phyloP scores from a whole-genome alignment of 2,888 invertebrate genomes.

The Xanthia togata region DNA sequence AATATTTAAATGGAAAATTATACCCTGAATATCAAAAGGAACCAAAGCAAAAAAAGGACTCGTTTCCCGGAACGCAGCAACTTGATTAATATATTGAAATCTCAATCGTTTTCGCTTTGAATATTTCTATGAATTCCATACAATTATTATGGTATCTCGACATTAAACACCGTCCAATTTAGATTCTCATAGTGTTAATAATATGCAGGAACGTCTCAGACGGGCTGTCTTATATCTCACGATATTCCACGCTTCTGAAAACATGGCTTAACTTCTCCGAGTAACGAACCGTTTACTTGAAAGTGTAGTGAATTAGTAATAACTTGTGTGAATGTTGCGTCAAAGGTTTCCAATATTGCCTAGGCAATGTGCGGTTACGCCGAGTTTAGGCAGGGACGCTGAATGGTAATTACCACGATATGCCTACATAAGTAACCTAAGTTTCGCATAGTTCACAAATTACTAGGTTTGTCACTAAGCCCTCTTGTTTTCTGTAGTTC shows the following conservation, averaged over 20 bases:
- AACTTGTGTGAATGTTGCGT: constrained; percentile 54
- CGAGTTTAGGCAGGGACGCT: constrained; percentile 36
- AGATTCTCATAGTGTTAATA: constrained; percentile 39
- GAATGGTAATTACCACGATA: constrained; percentile 44
- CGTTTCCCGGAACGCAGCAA: constrained; percentile 7
- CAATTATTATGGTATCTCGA: constrained; percentile 31
- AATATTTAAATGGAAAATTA: constrained; percentile 26
- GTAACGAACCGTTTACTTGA: constrained; percentile 56
- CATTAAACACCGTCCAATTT: constrained; percentile 40
- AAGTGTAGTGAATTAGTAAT: constrained; percentile 62
- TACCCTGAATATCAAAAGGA: constrained; percentile 22
- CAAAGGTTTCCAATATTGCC: constrained; percentile 63
- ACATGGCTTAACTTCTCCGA: constrained; percentile 40
- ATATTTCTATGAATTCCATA: constrained; percentile 51
- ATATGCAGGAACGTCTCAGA: constrained; percentile 39
- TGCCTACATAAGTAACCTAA: constrained; percentile 41
- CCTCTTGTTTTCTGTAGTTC: constrained; percentile 50
- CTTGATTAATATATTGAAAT: constrained; percentile 51
- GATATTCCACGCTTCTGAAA: constrained; percentile 51
- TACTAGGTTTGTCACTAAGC: constrained; percentile 47
- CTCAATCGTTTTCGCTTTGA: constrained; percentile 27
- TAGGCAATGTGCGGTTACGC: constrained; percentile 51
- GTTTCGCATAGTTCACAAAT: constrained; percentile 54
- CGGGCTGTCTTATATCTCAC: constrained; percentile 26
- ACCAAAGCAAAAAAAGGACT: constrained; percentile 13